phyloP scores from a whole-genome alignment of 2,797 vertebrate species.

The Helicolenus hilgendorfi region DNA sequence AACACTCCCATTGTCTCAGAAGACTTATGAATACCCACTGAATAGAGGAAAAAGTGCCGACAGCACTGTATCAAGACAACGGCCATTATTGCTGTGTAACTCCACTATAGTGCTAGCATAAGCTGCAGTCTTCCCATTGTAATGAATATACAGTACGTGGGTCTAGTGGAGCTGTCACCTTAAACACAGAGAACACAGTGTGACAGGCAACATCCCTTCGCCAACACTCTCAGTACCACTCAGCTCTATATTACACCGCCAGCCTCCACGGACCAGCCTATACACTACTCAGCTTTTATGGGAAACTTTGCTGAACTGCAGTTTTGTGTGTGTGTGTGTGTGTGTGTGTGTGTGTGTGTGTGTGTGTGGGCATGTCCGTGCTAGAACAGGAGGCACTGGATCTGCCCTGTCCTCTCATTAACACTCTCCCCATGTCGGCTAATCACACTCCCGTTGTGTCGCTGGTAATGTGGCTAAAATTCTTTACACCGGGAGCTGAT shows the following conservation, averaged over 20 bases:
- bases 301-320: constrained; percentile 78
- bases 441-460: constrained; percentile 79
- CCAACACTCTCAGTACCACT: constrained; percentile 59
- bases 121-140: constrained; percentile 34
- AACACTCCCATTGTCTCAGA: background rate
- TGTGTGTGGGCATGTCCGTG: constrained; percentile 5
- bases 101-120: background rate
- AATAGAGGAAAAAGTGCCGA: background rate
- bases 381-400: constrained; percentile 49
- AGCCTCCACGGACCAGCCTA: constrained; percentile 49
- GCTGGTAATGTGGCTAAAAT: constrained; percentile 50
- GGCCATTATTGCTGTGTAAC: constrained; percentile 10
- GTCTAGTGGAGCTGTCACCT: constrained; percentile 44
- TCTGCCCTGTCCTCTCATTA: constrained; percentile 80
- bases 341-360: constrained; percentile 13
- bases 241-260: constrained; percentile 62
- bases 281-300: constrained; percentile 63
- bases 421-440: constrained; percentile 75
- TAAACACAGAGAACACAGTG: constrained; percentile 60
- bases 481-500: constrained; percentile 2
- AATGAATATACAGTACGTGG: constrained; percentile 61
- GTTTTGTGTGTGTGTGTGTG: constrained; percentile 36
- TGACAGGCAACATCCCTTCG: constrained; percentile 64
- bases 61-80: constrained; percentile 5
- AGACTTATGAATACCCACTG: constrained; percentile 14